Base-by-base conservation (phyloP, 2,113 vertebrate species). In the Daubentonia madagascariensis region DNA sequence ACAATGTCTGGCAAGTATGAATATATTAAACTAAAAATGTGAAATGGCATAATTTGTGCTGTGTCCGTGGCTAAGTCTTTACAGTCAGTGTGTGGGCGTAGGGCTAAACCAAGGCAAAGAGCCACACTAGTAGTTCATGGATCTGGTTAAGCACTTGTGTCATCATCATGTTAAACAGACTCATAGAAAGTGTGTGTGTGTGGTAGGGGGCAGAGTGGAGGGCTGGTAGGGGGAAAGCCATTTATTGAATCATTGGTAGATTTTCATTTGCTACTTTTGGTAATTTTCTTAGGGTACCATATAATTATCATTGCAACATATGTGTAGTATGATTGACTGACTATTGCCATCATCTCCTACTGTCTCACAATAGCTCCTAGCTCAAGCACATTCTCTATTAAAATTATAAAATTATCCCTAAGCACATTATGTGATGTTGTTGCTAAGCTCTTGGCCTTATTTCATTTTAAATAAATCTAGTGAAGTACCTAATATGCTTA, bases 121-220 rank as follows among this genome's bases (percentile, higher is more conserved):
- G 48, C 9, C 35, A 20, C n/a, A 5, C 20, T 12, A 17, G 2
- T 0, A 2, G 0, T 25, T 20, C 67, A 0, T 0, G 23, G 57
- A 35, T 72, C 63, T 40, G 76, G 22, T n/a, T 7, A 6, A n/a
- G 54, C 17, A 4, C 7, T 1, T 20, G 37, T 48, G 35, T 25
- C 78, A 45, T 14, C 50, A 79, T 4, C 8, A 63, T 5, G 43
- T 28, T 8, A 73, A 78, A 4, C 0, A 2, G 5, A 91, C 35
- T 96, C 83, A 13, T 22, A n/a, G 79, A 63, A 35, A 22, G n/a
- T 20, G 1, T 1, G 20, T 32, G 48, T 43, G 28, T 7, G 23
- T 3, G 25, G 37, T 4, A 0, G 30, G 50, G 10, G 9, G 25
- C 40, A 6, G n/a, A 59, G 37, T 6, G 13, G 5, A 76, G 11